Evolutionary conservation across 2,888 invertebrate species (phyloP), one percentile per base, ranked within the genome.

Genomic region (Serrognathus titanus): DNA sequence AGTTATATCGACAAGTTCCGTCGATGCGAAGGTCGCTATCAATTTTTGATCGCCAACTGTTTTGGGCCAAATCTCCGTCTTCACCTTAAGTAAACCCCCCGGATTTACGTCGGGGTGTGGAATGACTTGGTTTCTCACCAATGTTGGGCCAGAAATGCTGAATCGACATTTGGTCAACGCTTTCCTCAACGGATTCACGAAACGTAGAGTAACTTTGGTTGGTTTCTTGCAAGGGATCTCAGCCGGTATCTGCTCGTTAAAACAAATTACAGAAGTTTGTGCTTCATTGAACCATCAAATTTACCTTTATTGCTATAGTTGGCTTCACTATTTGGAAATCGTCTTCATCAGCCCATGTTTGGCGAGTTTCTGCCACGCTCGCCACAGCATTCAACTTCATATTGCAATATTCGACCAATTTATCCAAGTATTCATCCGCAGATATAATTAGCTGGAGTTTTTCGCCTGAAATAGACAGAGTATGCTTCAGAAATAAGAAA

Each of bases 291-390:
- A 9, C 2, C 11, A 16, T 49, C n/a, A 13, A 20, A 57, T 63
- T 63, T 78, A 90, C 90, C 80, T 85, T 83, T 37, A 92, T 82
- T 37, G 77, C 78, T 51, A 91, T 84, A 57, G 80, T 83, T 1
- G 92, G 92, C 69, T 88, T 89, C 35, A 87, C 77, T 5, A 92
- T 82, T 74, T 90, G 86, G 78, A 91, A 90, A 75, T 91, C 90
- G 66, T 92, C 91, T 67, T 91, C 90, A 63, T 87, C 89, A 0
- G 89, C 86, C 88, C 90, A 92, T 2, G 89, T 86, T 75, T 92
- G 91, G 53, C 85, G 85, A 11, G 92, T 92, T 75, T 92, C 91
- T 52, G 83, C 81, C 0, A 92, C 91, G n/a, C 85, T 85, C 12
- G 88, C 88, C 74, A 90, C 86, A 3, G 87, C 88, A 20, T 87